Base-by-base conservation (phyloP, 2,888 invertebrate genomes). In the Callinectes sapidus region DNA sequence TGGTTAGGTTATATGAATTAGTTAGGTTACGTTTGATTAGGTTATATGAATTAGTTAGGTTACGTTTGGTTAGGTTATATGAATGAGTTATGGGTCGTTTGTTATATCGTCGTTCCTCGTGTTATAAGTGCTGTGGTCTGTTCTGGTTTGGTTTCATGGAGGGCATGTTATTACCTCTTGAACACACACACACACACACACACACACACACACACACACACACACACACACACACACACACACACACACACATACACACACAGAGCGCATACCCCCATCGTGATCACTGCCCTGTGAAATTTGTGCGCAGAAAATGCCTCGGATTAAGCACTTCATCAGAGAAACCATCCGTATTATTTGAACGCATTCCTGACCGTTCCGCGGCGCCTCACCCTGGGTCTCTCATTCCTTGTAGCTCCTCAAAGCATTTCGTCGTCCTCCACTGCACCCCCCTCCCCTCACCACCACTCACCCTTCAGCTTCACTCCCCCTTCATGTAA, bases 261-360 rank as follows among this genome's bases (percentile, higher is more conserved):
- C 39, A 39, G 2, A 39, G 39, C 39, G 10, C 71, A 71, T 28
- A 28, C 71, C 71, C 71, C 71, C n/a, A 10, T 28, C 10, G 71
- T 71, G 71, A 71, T 28, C 71, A 71, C n/a, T 28, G 71, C 71
- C 71, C 28, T 28, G 71, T 71, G 71, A 71, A 71, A 71, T 71
- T 28, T 71, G 35, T 14, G 16, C n/a, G 81, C 32, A 35, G 35
- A 35, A 81, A 81, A 81, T 81, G 35, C 81, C 35, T 35, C 14
- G 35, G 81, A 81, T 35, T 81, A 81, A 81, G 35, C 81, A 81
- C 81, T 81, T 81, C 32, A 81, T 81, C 81, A 35, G 81, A 81
- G 81, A 81, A 28, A n/a, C 35, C 81, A 81, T 81, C 18, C 18
- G 3, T 13, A 81, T 81, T 16, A 81, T 35, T 71, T 28, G 71